Evolutionary conservation across 2,113 vertebrate species (phyloP), one percentile per base, ranked within the genome.

Genomic region (Micromys minutus): DNA sequence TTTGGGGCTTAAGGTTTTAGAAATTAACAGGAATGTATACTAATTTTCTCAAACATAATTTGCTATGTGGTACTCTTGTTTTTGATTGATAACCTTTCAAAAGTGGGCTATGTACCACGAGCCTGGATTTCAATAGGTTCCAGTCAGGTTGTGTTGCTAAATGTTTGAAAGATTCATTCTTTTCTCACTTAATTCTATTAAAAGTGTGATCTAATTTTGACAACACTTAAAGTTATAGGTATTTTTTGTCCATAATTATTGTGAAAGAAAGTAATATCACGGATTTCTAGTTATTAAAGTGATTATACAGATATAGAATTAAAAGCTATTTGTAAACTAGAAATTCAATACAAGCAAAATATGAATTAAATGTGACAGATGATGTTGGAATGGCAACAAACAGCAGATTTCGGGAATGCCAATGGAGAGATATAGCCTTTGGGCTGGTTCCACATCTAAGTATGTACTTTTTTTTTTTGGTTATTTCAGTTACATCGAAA

Each of bases 331-430:
- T 92, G 63, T 74, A 83, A 74, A 92, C 19, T 29, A 85, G 76
- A 95, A 75, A 24, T 29, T 15, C 7, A 95, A 83, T 16, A 90
- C 0, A 89, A 61, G 81, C 45, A 94, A 91, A 95, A 50, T 34
- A 72, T 81, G 71, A 81, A 76, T 76, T 95, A 57, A 92, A 50
- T 81, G 57, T 91, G 93, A 81, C 65, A 96, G 50, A 93, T 80
- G 57, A 92, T 79, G 47, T 3, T 75, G 63, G 83, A 92, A 29
- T 92, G 61, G 19, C 95, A 94, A 86, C 47, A 96, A 67, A 86
- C 22, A 75, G 69, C 42, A 90, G 47, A 86, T 67, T 47, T 52
- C 90, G 10, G 15, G 92, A 74, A 76, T 90, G 57, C 29, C 59
- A 47, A 76, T 81, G 77, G 22, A 85, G 21, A 91, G 75, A 92